These are phyloP conservation scores for Chroicocephalus ridibundus DNA, from an alignment of 2,113 vertebrate genomes.

Conservation along the genomic window DNA sequence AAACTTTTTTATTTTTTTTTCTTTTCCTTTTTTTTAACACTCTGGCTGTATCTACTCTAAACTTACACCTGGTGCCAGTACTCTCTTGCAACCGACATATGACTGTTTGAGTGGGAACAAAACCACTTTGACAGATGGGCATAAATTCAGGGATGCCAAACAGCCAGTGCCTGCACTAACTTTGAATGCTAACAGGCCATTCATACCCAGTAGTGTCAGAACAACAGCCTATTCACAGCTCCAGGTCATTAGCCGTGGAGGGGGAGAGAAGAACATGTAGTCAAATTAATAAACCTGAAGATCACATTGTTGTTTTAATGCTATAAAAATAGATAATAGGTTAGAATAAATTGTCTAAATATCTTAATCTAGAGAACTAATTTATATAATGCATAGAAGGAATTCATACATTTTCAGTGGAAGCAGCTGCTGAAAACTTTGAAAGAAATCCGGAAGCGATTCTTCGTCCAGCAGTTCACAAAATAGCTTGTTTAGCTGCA, in stretches of 20 bases:
- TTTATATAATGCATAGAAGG: neutral
- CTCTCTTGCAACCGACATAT: neutral
- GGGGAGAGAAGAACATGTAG: neutral
- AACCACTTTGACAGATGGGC: constrained; percentile 18
- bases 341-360: neutral
- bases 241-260: neutral
- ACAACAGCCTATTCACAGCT: constrained; percentile 27
- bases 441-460: neutral
- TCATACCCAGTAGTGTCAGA: neutral
- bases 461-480: neutral
- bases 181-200: constrained; percentile 18
- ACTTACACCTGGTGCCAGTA: constrained; percentile 4
- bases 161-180: neutral
- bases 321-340: neutral
- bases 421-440: neutral
- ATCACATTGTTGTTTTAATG: neutral
- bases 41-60: neutral
- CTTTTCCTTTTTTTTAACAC: neutral
- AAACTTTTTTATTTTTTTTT: neutral
- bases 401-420: neutral
- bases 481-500: neutral
- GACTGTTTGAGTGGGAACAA: constrained; percentile 35
- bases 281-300: neutral
- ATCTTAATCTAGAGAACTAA: neutral
- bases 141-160: constrained; percentile 38